phyloP scores from a whole-genome alignment of 2,797 vertebrate species.

The Alca torda region DNA sequence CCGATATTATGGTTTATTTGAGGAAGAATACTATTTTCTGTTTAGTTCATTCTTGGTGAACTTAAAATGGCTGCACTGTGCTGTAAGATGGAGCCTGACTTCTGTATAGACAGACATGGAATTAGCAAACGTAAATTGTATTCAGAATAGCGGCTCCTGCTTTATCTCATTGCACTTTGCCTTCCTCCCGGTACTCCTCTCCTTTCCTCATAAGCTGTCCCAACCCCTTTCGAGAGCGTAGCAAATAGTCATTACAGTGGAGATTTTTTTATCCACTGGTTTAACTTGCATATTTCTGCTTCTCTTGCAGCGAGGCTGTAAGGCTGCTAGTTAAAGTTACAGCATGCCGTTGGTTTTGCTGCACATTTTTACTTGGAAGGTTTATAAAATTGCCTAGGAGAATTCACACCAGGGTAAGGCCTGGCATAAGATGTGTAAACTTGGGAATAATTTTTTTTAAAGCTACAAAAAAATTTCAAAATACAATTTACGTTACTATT shows the following conservation, averaged over 20 bases:
- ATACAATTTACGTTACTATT: not conserved
- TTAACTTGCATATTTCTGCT: constrained; percentile 35
- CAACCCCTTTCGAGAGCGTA: not conserved
- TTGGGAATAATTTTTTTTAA: constrained; percentile 5
- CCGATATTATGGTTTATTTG: not conserved
- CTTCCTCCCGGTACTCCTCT: not conserved
- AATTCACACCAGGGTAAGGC: constrained; percentile 33
- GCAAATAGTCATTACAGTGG: not conserved
- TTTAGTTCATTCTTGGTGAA: not conserved
- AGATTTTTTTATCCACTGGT: constrained; percentile 1
- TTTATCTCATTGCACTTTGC: not conserved
- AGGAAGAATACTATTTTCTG: not conserved
- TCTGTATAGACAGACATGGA: not conserved
- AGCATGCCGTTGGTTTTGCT: not conserved
- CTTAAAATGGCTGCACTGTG: constrained; percentile 30
- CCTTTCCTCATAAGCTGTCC: not conserved
- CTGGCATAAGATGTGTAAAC: not conserved
- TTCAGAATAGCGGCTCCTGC: not conserved
- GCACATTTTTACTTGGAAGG: not conserved
- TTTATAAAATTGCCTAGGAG: constrained; percentile 47
- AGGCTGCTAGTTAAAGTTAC: constrained; percentile 37
- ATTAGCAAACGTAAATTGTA: constrained; percentile 18
- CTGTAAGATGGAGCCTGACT: constrained; percentile 44
- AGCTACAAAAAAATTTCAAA: not conserved
- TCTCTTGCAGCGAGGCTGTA: not conserved